phyloP scores from a whole-genome alignment of 30 jellyfish, hydroid and myxozoan species.

The Pseudorhiza aurosa region DNA sequence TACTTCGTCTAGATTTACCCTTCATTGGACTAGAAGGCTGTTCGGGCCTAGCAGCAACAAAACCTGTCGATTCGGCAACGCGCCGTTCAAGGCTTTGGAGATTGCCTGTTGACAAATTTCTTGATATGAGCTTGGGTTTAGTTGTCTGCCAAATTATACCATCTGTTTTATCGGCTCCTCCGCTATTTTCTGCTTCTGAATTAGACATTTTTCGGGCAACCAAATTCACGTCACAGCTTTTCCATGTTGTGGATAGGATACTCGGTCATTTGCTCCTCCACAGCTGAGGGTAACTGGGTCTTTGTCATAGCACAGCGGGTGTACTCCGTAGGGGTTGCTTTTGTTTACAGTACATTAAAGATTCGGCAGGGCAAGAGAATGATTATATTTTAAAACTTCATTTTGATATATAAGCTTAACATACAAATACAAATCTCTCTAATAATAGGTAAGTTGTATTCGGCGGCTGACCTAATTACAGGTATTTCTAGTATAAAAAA shows the following conservation, averaged over 20 bases:
- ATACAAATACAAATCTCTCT: no score
- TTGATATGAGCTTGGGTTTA: constrained; percentile 31
- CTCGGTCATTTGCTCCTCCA: constrained; percentile 8
- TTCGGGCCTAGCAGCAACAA: not conserved
- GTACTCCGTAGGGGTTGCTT: no score
- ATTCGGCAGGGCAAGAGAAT: no score
- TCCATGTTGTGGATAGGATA: not conserved
- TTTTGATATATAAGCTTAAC: no score
- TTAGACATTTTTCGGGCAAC: not conserved
- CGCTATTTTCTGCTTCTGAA: not conserved
- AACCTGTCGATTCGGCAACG: not conserved
- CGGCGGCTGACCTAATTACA: no score
- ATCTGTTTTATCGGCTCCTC: constrained; percentile 21
- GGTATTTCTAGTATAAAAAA: no score
- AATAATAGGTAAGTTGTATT: no score
- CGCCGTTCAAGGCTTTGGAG: constrained; percentile 22
- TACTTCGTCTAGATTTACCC: not conserved
- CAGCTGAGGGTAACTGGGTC: no score
- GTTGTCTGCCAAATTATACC: constrained; percentile 55
- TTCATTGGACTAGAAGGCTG: not conserved
- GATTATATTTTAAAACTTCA: no score
- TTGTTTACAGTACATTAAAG: no score
- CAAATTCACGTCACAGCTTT: not conserved
- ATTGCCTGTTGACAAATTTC: constrained; percentile 43
- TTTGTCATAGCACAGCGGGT: no score